Percentiles rank a stretch among this genome's conserved stretches.
phyloP scores from a whole-genome alignment of 1,140 invertebrate genomes.

The Caenorhabditis remanei region DNA sequence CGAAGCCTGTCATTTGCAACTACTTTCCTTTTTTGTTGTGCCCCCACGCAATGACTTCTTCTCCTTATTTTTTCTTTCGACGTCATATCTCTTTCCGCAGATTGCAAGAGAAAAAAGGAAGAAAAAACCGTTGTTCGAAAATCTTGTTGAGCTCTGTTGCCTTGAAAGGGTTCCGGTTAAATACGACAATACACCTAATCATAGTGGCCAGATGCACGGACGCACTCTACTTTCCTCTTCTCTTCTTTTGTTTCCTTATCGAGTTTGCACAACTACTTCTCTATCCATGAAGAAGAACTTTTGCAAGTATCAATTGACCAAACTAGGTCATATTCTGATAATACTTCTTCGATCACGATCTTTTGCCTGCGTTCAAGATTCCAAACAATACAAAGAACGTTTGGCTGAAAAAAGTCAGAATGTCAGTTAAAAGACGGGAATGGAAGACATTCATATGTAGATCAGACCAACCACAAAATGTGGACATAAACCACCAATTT shows the following conservation, averaged over 20 bases:
- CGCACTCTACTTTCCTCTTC: neutral
- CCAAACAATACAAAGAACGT: too few species aligned
- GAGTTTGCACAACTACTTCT: constrained; percentile 23
- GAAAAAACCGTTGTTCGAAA: constrained; percentile 33
- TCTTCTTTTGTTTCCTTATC: constrained; percentile 51
- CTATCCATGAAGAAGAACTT: too few species aligned
- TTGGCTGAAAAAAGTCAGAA: neutral
- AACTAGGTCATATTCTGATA: too few species aligned
- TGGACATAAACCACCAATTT: neutral
- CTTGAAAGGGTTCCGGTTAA: constrained; percentile 38
- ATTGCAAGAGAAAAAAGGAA: neutral
- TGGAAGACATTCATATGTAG: neutral
- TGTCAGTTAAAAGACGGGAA: neutral
- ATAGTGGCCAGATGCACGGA: constrained; percentile 37
- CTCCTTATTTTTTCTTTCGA: neutral
- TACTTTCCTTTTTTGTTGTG: neutral
- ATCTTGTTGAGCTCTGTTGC: constrained; percentile 46
- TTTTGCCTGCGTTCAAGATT: too few species aligned
- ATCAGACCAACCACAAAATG: neutral
- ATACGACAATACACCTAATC: constrained; percentile 55
- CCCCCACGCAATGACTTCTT: constrained; percentile 16
- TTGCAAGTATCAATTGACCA: too few species aligned
- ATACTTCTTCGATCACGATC: too few species aligned
- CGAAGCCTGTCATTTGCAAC: constrained; percentile 46
- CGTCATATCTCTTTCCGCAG: constrained; percentile 35